Evolutionary conservation across 2,888 invertebrate species (phyloP).

Genomic region (Autographa pulchrina): DNA sequence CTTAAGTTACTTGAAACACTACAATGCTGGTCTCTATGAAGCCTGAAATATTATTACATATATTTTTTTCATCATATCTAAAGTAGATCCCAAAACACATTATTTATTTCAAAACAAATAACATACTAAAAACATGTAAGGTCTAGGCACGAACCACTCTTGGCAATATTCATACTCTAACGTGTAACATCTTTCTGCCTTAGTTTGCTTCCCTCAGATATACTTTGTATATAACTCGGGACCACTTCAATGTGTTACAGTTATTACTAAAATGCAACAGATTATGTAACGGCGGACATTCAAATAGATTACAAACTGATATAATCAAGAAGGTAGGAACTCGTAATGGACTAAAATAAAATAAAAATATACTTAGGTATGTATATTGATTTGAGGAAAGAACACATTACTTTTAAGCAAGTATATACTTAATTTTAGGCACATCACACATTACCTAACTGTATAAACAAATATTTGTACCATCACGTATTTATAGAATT

Average conservation of each 20-base stretch:
- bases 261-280: constrained; percentile 6
- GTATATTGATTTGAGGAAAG: no score
- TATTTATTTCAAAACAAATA: no score
- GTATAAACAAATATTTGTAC: not conserved
- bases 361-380: no score
- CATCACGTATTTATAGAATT: not conserved
- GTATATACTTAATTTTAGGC: no score
- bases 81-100: no score
- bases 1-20: no score
- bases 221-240: constrained; percentile 24
- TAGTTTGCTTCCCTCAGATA: constrained; percentile 16
- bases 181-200: constrained; percentile 19
- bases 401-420: no score
- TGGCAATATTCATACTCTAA: constrained; percentile 28
- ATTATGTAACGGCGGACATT: not conserved
- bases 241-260: constrained; percentile 5
- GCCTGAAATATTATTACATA: no score
- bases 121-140: not conserved
- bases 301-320: not conserved
- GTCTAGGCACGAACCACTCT: not conserved
- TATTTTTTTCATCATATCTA: no score
- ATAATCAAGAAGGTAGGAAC: not conserved
- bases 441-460: not conserved
- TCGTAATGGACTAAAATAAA: not conserved
- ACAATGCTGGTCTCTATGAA: no score